These are phyloP conservation scores for Gephyroberyx darwinii DNA, from an alignment of 2,797 vertebrate genomes.

Conservation along the genomic window DNA sequence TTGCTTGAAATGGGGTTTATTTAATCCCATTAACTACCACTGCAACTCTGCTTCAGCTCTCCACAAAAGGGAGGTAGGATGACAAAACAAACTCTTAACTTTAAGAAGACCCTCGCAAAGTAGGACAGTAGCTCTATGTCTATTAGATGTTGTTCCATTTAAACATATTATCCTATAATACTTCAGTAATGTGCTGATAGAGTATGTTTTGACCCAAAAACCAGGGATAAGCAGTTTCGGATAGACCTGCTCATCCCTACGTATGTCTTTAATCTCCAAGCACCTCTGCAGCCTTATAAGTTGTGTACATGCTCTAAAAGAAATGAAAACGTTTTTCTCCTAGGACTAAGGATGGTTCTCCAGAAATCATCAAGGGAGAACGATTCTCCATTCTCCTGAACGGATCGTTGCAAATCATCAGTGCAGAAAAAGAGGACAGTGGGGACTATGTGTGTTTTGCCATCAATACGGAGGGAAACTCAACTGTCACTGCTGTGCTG, in stretches of 20 bases:
- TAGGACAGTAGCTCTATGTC: slow-evolving; percentile 13
- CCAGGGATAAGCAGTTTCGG: neutral
- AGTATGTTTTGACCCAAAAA: too few relatives aligned
- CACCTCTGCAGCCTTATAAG: neutral
- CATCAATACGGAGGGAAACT: slow-evolving; percentile 83
- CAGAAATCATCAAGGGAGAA: slow-evolving; percentile 66
- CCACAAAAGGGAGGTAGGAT: slow-evolving; percentile 39
- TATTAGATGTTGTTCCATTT: neutral
- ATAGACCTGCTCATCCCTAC: neutral
- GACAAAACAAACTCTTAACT: slow-evolving; percentile 21
- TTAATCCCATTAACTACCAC: slow-evolving; percentile 32
- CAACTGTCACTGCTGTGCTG: slow-evolving; percentile 83
- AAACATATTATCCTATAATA: neutral
- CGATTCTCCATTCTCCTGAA: slow-evolving; percentile 76
- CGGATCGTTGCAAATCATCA: slow-evolving; percentile 86
- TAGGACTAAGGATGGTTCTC: slow-evolving; percentile 83
- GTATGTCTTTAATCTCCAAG: neutral
- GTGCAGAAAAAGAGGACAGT: slow-evolving; percentile 80
- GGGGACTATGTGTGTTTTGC: slow-evolving; percentile 88
- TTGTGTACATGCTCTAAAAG: neutral
- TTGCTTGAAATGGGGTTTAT: slow-evolving; percentile 46
- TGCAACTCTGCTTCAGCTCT: slow-evolving; percentile 24
- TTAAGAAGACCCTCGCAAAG: slow-evolving; percentile 25
- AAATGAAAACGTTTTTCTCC: slow-evolving; percentile 23
- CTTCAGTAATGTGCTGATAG: too few relatives aligned